Percentiles rank a stretch among this genome's conserved stretches.
Conservation (phyloP, 2,888 invertebrate genomes). For the Sylvicola cinctus region DNA sequence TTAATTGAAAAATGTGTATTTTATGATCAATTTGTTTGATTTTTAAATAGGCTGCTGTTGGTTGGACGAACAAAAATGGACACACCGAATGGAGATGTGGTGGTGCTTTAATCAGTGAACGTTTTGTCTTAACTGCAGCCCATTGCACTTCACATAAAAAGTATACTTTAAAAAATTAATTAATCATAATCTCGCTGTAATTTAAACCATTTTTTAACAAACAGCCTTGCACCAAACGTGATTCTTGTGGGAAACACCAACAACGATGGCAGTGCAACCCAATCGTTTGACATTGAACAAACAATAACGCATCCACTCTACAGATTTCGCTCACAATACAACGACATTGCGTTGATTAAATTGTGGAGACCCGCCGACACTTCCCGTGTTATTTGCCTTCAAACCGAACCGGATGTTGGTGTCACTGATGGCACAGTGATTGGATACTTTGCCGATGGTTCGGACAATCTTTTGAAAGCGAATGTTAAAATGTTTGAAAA, state of each 20-base stretch:
- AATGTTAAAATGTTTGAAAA: slow-evolving; percentile 18
- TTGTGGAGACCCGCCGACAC: slow-evolving; percentile 21
- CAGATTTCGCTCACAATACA: slow-evolving; percentile 30
- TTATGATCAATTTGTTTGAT: no score
- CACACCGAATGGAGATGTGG: no score
- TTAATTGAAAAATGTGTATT: no score
- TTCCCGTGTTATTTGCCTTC: no score
- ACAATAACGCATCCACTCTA: slow-evolving; percentile 32
- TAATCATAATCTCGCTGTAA: no score
- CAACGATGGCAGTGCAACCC: slow-evolving; percentile 6
- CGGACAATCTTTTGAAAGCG: slow-evolving; percentile 18
- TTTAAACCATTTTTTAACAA: no score
- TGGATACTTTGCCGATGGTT: no score
- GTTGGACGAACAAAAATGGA: no score
- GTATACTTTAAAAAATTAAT: no score
- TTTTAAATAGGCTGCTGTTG: no score
- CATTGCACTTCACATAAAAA: slow-evolving; percentile 15
- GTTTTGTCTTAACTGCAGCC: slow-evolving; percentile 19
- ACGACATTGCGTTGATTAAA: slow-evolving; percentile 44
- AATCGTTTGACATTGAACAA: slow-evolving; percentile 4
- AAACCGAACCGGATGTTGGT: slow-evolving; percentile 30
- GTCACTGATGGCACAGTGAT: slow-evolving; percentile 37
- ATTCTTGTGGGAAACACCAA: slow-evolving; percentile 14
- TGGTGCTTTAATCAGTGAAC: no score
- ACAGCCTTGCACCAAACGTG: slow-evolving; percentile 5